Evolutionary conservation across 1,140 invertebrate genomes (phyloP).

Genomic region (Caerostris darwini): DNA sequence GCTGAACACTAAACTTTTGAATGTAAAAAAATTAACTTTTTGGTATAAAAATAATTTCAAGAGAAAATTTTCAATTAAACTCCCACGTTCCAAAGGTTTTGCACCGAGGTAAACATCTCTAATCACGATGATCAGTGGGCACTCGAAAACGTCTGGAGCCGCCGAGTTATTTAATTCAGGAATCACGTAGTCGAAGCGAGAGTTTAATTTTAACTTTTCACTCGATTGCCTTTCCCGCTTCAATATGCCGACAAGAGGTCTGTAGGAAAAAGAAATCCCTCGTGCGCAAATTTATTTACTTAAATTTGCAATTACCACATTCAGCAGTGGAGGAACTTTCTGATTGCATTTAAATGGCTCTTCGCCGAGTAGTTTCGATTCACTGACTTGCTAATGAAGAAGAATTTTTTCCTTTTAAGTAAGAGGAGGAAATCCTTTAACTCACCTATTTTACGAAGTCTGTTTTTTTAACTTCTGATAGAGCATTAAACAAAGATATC

Average conservation of each 20-base stretch:
- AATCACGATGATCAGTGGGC: neutral
- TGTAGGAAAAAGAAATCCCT: neutral
- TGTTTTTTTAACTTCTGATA: too few species aligned
- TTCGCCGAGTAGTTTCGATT: neutral
- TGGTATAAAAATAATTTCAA: neutral
- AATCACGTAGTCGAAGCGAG: conserved; percentile 33
- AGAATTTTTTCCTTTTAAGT: too few species aligned
- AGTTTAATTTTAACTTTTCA: conserved; percentile 47
- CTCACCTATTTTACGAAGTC: too few species aligned
- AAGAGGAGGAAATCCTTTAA: too few species aligned
- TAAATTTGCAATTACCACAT: conserved; percentile 33
- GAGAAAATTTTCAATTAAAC: neutral
- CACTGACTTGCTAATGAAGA: neutral
- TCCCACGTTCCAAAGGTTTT: neutral
- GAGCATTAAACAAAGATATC: too few species aligned
- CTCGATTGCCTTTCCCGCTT: neutral
- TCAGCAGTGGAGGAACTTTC: neutral
- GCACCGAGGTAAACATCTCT: neutral
- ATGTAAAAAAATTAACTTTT: neutral
- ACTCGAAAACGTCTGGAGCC: neutral
- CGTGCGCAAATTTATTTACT: neutral
- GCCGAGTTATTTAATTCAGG: conserved; percentile 38
- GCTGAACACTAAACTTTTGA: neutral
- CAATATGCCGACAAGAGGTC: too few species aligned
- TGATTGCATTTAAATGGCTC: conserved; percentile 43